Conservation (phyloP, 2,113 vertebrate genomes). For the Lepisosteus oculatus region DNA sequence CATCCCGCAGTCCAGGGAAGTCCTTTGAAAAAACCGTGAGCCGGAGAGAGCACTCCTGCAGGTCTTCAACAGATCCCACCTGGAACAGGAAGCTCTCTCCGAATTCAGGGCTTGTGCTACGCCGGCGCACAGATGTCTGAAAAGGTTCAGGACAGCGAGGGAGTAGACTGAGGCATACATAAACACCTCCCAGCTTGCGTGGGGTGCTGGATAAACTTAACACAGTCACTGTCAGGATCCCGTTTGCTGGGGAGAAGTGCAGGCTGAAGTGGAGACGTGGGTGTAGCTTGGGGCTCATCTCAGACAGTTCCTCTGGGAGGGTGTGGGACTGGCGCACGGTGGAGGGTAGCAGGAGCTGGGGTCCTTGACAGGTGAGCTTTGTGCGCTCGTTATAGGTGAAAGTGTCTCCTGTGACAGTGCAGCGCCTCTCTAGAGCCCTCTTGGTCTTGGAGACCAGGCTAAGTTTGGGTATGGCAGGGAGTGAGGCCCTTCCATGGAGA, state of each 20-base stretch:
- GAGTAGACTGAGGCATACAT: slow-evolving; percentile 59
- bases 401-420: slow-evolving; percentile 40
- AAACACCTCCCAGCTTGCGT: slow-evolving; percentile 46
- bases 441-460: slow-evolving; percentile 49
- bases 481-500: slow-evolving; percentile 40
- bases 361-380: slow-evolving; percentile 22
- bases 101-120: slow-evolving; percentile 53
- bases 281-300: slow-evolving; percentile 27
- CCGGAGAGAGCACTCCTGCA: slow-evolving; percentile 57
- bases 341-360: background rate
- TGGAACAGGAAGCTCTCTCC: slow-evolving; percentile 57
- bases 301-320: slow-evolving; percentile 40
- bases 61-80: slow-evolving; percentile 53
- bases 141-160: slow-evolving; percentile 44
- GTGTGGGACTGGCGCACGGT: slow-evolving; percentile 11
- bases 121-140: slow-evolving; percentile 26
- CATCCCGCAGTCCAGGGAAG: slow-evolving; percentile 60
- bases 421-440: slow-evolving; percentile 37
- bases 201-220: slow-evolving; percentile 58
- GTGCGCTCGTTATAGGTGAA: slow-evolving; percentile 31
- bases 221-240: slow-evolving; percentile 58
- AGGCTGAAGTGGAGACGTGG: slow-evolving; percentile 63
- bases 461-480: slow-evolving; percentile 59
- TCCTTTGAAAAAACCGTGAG: slow-evolving; percentile 62
- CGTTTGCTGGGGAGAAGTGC: slow-evolving; percentile 49